These are phyloP conservation scores for Rhinopomastus cyanomelas DNA, from an alignment of 2,113 vertebrate genomes.

Conservation along the genomic window DNA sequence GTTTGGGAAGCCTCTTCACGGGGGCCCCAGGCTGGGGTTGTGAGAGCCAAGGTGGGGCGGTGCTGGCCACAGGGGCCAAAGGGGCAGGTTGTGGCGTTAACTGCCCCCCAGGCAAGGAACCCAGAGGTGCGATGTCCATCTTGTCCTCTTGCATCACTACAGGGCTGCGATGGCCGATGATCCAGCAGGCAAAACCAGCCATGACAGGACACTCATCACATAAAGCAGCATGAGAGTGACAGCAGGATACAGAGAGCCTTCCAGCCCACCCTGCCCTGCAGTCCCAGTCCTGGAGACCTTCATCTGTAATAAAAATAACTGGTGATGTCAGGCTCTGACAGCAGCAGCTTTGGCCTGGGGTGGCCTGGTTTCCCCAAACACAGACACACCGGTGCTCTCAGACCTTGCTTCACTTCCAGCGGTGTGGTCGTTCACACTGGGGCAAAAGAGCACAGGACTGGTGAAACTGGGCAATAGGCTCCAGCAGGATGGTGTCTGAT, in stretches of 20 bases:
- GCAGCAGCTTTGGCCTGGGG: fast-evolving
- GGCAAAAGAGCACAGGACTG: background rate
- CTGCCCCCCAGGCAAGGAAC: background rate
- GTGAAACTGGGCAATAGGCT: fast-evolving
- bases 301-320: fast-evolving
- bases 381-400: fast-evolving
- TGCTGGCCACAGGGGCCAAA: fast-evolving
- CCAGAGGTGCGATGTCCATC: fast-evolving
- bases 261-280: fast-evolving
- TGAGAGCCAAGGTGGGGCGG: fast-evolving
- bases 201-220: fast-evolving
- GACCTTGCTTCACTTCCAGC: fast-evolving
- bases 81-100: no score
- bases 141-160: background rate
- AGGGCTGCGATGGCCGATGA: fast-evolving
- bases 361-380: background rate
- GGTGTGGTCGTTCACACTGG: fast-evolving
- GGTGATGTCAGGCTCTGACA: fast-evolving
- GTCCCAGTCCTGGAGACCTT: fast-evolving
- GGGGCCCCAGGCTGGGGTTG: background rate
- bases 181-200: fast-evolving
- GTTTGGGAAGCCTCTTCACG: no score
- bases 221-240: background rate
- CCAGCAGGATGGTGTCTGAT: background rate
- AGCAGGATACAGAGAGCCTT: fast-evolving